Evolutionary conservation across 2,113 vertebrate species (phyloP), one percentile per base, ranked within the genome.

Genomic region (Esox niger): DNA sequence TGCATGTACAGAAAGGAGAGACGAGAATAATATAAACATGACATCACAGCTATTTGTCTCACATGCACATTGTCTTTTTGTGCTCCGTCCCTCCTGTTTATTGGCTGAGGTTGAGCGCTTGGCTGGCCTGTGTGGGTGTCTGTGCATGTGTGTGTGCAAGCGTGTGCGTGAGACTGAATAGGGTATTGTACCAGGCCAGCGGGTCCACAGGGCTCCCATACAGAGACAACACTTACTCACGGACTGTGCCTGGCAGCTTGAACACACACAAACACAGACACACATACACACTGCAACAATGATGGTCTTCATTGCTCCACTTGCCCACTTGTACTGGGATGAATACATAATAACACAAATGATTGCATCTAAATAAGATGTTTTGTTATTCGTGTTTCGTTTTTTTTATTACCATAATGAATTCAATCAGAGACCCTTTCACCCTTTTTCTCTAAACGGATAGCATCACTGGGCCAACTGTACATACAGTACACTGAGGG

Each of bases 231-330:
- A 91, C 87, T 94, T 92, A 95, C 94, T 94, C 94, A 88, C 89
- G 81, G 86, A 90, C 84, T 91, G 93, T 95, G 95, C 95, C 95
- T 96, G 96, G 93, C 94, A 95, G 94, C 91, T 93, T 93, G 91
- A 93, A 94, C 92, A 89, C 91, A 90, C 94, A 94, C 90, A 91
- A 88, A 15, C 35, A 38, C 35, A 15, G 9, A 38, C 35, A 38
- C 35, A 38, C 35, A 15, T 3, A 38, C 35, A 90, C 90, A 91
- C 88, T 4, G 90, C 88, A 89, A 96, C 95, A 97, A 96, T 95
- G 86, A 93, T 87, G 93, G 94, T 94, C 94, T 95, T 94, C 91
- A 93, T 95, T 92, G 91, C 91, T 90, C 88, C 62, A 73, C 85
- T 92, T 91, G 92, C 89, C 88, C 62, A 73, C 85, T 91, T 90